Conservation (phyloP, 2,888 invertebrate species). For the Sphinx pinastri region DNA sequence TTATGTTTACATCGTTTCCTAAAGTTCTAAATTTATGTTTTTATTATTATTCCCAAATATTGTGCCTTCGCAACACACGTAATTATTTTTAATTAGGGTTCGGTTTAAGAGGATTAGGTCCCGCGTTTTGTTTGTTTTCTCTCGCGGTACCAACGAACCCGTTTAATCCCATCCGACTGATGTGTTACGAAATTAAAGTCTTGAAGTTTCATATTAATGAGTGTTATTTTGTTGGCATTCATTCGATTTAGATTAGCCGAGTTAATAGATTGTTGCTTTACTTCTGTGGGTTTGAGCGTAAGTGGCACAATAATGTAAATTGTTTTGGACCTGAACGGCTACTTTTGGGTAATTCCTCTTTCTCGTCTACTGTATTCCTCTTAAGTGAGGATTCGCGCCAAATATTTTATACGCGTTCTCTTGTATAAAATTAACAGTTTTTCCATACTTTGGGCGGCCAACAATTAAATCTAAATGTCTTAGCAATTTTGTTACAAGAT, state of each 20-base stretch:
- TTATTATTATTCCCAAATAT: constrained; percentile 31
- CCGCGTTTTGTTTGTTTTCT: constrained; percentile 25
- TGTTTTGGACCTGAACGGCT: too few species aligned
- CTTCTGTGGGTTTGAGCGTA: too few species aligned
- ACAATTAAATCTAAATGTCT: too few species aligned
- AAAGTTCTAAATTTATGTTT: constrained; percentile 29
- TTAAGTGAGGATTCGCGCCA: too few species aligned
- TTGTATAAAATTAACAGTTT: too few species aligned
- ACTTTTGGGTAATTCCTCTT: too few species aligned
- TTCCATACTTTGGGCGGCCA: too few species aligned
- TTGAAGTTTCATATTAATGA: background rate
- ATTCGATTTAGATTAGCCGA: background rate
- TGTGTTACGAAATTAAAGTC: constrained; percentile 4
- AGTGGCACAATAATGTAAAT: too few species aligned
- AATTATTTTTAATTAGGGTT: constrained; percentile 43
- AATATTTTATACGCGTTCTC: too few species aligned
- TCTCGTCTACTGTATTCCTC: too few species aligned
- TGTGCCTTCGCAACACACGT: constrained; percentile 32
- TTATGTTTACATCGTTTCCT: background rate
- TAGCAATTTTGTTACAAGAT: too few species aligned
- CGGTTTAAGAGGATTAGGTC: constrained; percentile 39
- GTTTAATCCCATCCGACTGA: constrained; percentile 2
- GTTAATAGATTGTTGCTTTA: too few species aligned
- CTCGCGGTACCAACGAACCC: background rate
- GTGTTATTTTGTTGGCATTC: background rate